phyloP scores from a whole-genome alignment of 2,113 vertebrate species.

The Rousettus leschenaultii region DNA sequence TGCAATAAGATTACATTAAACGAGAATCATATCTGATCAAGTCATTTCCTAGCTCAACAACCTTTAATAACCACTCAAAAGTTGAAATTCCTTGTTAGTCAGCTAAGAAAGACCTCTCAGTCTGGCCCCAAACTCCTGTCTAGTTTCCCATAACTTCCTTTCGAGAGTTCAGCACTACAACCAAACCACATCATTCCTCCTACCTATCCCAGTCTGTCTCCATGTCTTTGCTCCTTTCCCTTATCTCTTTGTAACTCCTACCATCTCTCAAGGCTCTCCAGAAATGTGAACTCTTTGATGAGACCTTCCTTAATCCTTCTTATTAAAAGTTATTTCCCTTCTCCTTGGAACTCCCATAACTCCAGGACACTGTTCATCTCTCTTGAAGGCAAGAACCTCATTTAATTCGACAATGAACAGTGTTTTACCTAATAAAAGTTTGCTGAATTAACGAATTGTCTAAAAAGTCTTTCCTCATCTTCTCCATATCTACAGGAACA shows the following conservation, averaged over 20 bases:
- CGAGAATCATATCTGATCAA: neutral
- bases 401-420: conserved; percentile 2
- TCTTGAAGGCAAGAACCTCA: conserved; percentile 41
- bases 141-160: neutral
- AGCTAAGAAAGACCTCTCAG: neutral
- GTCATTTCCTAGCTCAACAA: neutral
- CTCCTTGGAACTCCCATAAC: conserved; percentile 21
- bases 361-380: neutral
- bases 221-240: neutral
- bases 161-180: neutral
- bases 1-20: neutral
- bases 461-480: neutral
- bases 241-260: conserved; percentile 19
- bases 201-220: neutral
- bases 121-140: neutral
- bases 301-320: conserved; percentile 47
- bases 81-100: neutral
- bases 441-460: neutral
- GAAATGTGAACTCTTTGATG: conserved; percentile 54
- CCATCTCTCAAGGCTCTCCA: conserved; percentile 11
- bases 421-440: neutral
- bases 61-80: neutral
- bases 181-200: neutral
- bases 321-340: conserved; percentile 31
- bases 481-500: neutral